Evolutionary conservation across 2,113 vertebrate species (phyloP), one percentile per base, ranked within the genome.

Genomic region (Daubentonia madagascariensis): DNA sequence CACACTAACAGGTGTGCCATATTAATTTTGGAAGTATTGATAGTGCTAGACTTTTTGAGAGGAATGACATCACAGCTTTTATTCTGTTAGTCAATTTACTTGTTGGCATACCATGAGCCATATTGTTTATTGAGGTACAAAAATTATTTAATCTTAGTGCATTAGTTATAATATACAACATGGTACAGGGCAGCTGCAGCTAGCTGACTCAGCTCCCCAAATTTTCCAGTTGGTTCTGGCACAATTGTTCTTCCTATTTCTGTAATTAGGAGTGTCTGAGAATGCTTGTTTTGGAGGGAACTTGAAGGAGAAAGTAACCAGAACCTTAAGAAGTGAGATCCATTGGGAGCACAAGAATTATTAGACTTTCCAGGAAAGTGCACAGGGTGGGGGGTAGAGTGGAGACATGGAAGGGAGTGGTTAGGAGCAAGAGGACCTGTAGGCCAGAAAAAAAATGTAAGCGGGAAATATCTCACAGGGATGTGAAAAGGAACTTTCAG

Each of bases 301-400:
- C 20, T 90, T 95, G 59, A 85, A 96, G 78, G 59, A 59, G 35
- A 96, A 92, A 91, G 57, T 88, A 96, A 95, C n/a, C 7, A 61
- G 61, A 65, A 94, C n/a, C 37, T 93, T 93, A 63, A 81, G 75
- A 94, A 91, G 20, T 83, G 45, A 81, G 45, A 85, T 50, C 91
- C 85, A 72, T 14, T 61, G 81, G 63, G 81, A 97, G 12, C 14
- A 89, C n/a, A 88, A 70, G 30, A 95, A 84, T 96, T 92, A 93
- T 89, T 91, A 79, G 81, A 95, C 52, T 96, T 94, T 96, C 40
- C 70, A 96, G 84, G 94, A 95, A 96, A 93, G 92, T 86, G 61
- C 35, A 80, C n/a, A 32, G 13, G 23, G 14, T 45, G 20, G 14
- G 5, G 75, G 18, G 83, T 67, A 18, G 54, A 13, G 4, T 79